A percentile compares a stretch with the other conserved stretches of the same genome.
phyloP scores from a whole-genome alignment of 1,140 invertebrate species.

The Hesperophylax magnus region DNA sequence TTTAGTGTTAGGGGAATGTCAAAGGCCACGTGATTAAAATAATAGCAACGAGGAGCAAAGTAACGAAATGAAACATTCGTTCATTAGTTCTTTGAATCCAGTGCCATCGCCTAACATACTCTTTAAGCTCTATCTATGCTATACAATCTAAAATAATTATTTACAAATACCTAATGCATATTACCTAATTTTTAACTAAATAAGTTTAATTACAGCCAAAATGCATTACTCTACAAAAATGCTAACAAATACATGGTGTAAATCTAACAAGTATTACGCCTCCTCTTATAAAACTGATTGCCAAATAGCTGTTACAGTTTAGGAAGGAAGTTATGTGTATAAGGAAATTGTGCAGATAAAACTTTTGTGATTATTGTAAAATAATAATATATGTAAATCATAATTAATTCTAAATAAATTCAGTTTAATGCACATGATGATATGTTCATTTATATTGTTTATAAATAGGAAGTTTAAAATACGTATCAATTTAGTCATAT shows the following conservation, averaged over 20 bases:
- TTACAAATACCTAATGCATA: slow-evolving; percentile 14
- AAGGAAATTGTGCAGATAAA: slow-evolving; percentile 1
- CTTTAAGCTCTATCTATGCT: slow-evolving; percentile 16
- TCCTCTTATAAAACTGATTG: not conserved
- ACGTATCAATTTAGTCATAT: not conserved
- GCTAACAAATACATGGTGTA: slow-evolving; percentile 34
- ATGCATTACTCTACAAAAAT: slow-evolving; percentile 46
- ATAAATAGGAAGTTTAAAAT: slow-evolving; percentile 28
- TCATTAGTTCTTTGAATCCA: slow-evolving; percentile 15
- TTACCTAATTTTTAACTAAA: slow-evolving; percentile 34
- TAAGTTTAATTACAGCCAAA: slow-evolving; percentile 50
- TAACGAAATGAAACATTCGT: not conserved
- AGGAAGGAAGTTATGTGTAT: not conserved
- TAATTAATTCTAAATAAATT: not conserved
- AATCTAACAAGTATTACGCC: slow-evolving; percentile 8
- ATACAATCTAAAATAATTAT: slow-evolving; percentile 14
- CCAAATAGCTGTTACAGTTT: not conserved
- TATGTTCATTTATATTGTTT: slow-evolving; percentile 27
- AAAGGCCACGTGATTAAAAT: slow-evolving; percentile 53
- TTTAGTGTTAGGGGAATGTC: slow-evolving; percentile 57
- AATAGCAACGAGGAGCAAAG: slow-evolving; percentile 48
- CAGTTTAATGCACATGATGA: slow-evolving; percentile 24
- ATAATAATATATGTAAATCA: not conserved
- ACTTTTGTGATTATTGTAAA: slow-evolving; percentile 15
- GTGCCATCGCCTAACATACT: slow-evolving; percentile 18